These are phyloP conservation scores for Glaucopsyche alexis DNA, from an alignment of 2,888 invertebrate genomes.

Conservation along the genomic window DNA sequence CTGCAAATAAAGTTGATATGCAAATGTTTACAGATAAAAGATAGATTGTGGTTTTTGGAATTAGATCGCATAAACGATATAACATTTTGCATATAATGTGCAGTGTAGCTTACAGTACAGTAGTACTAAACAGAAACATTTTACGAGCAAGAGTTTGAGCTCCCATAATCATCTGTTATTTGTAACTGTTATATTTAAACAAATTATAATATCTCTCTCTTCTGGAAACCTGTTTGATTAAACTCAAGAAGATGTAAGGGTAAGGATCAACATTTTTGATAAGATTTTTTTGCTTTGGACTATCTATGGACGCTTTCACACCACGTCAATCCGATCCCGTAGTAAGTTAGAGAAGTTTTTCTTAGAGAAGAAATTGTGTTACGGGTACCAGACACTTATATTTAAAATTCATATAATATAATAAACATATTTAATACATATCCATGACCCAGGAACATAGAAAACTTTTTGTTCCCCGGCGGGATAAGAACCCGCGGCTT, in stretches of 20 bases:
- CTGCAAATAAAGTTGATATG: slow-evolving; percentile 12
- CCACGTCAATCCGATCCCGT: too few relatives aligned
- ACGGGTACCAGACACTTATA: too few relatives aligned
- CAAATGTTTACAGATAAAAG: slow-evolving; percentile 17
- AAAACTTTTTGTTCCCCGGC: too few relatives aligned
- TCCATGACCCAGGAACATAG: too few relatives aligned
- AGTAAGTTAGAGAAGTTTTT: too few relatives aligned
- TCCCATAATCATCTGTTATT: slow-evolving; percentile 2
- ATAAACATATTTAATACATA: too few relatives aligned
- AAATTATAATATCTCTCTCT: background rate
- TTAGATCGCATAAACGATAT: slow-evolving; percentile 7
- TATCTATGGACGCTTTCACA: too few relatives aligned
- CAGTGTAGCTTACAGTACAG: slow-evolving; percentile 8
- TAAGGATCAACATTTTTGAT: background rate
- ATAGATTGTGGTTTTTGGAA: slow-evolving; percentile 18
- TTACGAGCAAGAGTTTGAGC: background rate
- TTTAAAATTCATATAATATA: too few relatives aligned
- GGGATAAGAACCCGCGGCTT: too few relatives aligned
- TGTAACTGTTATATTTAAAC: too few relatives aligned
- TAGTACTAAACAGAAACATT: slow-evolving; percentile 21
- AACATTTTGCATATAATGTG: slow-evolving; percentile 17
- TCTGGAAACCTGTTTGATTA: background rate
- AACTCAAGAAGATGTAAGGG: background rate
- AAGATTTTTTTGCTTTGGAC: too few relatives aligned
- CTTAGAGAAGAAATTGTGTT: too few relatives aligned